A percentile compares a stretch with the other conserved stretches of the same genome.
Conservation (phyloP, 2,797 vertebrate genomes). For the Euthynnus affinis region DNA sequence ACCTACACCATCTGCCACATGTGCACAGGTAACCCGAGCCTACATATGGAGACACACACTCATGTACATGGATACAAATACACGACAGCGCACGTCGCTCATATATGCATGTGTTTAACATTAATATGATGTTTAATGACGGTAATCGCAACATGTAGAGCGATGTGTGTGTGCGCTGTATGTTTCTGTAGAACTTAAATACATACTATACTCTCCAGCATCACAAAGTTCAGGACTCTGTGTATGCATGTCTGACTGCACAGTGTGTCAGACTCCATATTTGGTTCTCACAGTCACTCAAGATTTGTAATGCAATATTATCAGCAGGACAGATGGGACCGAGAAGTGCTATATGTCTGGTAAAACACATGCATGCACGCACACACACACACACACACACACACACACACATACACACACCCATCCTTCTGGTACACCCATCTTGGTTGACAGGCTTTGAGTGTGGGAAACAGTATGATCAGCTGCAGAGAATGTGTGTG, state of each 20-base stretch:
- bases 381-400: not conserved
- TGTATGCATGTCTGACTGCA: not conserved
- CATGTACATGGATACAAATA: conserved; percentile 1
- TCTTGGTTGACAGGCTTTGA: not conserved
- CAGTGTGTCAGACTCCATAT: not conserved
- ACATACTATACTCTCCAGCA: not conserved
- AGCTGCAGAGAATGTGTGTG: not conserved
- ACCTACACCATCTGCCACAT: conserved; percentile 82
- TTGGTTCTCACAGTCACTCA: conserved; percentile 4
- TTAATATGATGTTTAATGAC: not conserved
- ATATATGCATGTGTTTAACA: not conserved
- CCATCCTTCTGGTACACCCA: too few species aligned
- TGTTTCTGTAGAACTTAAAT: not conserved
- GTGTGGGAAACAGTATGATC: not conserved
- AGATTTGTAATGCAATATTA: conserved; percentile 20
- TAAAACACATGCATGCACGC: not conserved
- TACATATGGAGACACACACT: conserved; percentile 43
- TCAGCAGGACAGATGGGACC: conserved; percentile 73
- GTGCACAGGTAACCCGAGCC: conserved; percentile 74
- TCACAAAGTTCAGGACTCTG: too few species aligned
- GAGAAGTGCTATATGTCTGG: conserved; percentile 27
- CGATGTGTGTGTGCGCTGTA: not conserved
- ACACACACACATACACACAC: not conserved
- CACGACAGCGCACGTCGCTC: not conserved
- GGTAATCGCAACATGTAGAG: not conserved